These are phyloP conservation scores for Diceros bicornis DNA, from an alignment of 2,797 vertebrate genomes.

Conservation along the genomic window DNA sequence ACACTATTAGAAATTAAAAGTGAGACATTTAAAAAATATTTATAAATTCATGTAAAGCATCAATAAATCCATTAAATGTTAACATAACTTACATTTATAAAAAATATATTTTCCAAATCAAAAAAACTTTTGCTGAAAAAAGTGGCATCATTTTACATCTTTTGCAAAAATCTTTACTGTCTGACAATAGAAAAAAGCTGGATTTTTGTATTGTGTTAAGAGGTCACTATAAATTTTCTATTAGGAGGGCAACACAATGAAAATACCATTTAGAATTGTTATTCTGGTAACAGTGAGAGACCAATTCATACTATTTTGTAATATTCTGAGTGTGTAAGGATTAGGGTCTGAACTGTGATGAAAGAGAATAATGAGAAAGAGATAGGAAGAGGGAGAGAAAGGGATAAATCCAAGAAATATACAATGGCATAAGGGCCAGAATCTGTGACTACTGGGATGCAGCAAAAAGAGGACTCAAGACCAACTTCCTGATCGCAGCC, in stretches of 20 bases:
- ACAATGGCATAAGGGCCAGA: background rate
- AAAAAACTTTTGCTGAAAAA: conserved; percentile 37
- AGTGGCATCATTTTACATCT: background rate
- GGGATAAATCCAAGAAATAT: background rate
- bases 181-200: background rate
- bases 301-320: background rate
- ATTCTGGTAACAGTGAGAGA: conserved; percentile 1
- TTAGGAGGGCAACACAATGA: background rate
- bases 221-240: background rate
- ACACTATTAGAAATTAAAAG: conserved; percentile 11
- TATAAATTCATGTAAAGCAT: conserved; percentile 17
- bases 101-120: conserved; percentile 40
- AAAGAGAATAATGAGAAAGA: background rate
- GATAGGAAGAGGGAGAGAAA: background rate
- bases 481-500: background rate
- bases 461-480: background rate
- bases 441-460: background rate
- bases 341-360: background rate
- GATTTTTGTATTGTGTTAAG: conserved; percentile 36
- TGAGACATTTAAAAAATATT: background rate
- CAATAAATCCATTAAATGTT: background rate
- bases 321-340: background rate
- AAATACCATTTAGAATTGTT: conserved; percentile 19
- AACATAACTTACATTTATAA: conserved; percentile 23
- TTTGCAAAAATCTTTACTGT: background rate